A percentile compares a stretch with the other conserved stretches of the same genome.
phyloP scores from a whole-genome alignment of 2,888 invertebrate species.

The Autographa gamma region DNA sequence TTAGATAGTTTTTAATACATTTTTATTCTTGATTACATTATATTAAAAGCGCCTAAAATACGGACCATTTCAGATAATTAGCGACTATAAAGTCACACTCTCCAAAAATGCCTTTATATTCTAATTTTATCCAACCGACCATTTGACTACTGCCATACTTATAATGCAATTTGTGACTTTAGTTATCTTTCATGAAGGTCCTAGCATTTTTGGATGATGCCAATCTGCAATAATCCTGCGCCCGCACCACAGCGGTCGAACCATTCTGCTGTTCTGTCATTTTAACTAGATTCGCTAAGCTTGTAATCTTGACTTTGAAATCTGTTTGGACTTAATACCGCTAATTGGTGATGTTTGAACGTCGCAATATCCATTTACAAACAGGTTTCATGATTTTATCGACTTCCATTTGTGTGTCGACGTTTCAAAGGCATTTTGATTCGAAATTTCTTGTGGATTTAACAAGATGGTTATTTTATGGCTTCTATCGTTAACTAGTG shows the following conservation, averaged over 20 bases:
- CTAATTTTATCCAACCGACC: too few relatives aligned
- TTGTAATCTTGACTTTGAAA: constrained; percentile 63
- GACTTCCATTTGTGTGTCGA: constrained; percentile 40
- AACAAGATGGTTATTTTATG: constrained; percentile 30
- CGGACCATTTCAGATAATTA: too few relatives aligned
- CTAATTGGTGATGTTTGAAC: constrained; percentile 60
- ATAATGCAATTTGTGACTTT: too few relatives aligned
- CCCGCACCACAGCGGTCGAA: background rate
- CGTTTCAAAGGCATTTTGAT: constrained; percentile 50
- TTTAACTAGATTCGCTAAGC: constrained; percentile 33
- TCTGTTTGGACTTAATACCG: constrained; percentile 50
- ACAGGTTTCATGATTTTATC: constrained; percentile 60
- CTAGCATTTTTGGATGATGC: too few relatives aligned
- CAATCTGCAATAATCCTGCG: too few relatives aligned
- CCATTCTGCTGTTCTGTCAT: constrained; percentile 14
- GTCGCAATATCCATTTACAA: constrained; percentile 46
- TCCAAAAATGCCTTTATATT: too few relatives aligned
- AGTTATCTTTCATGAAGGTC: too few relatives aligned
- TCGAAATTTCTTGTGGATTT: constrained; percentile 37
- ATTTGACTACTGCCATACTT: too few relatives aligned
- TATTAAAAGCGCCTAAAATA: too few relatives aligned
- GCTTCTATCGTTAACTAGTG: constrained; percentile 35
- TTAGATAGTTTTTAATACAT: background rate
- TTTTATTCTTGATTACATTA: too few relatives aligned
- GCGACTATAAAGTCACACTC: too few relatives aligned